phyloP scores from a whole-genome alignment of 2,888 invertebrate species.

The Heliothis peltigera region DNA sequence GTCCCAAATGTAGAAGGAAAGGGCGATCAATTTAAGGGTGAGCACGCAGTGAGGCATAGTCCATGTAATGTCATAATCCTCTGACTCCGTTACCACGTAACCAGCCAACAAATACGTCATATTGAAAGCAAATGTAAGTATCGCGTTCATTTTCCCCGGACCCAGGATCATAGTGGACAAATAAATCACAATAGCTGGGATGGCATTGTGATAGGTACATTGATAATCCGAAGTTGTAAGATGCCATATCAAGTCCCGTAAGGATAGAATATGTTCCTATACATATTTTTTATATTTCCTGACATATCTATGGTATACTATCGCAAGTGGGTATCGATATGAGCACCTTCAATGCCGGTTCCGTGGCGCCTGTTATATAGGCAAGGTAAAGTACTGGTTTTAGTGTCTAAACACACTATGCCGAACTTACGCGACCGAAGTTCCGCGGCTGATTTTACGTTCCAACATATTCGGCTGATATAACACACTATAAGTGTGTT shows the following conservation, averaged over 20 bases:
- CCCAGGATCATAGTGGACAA: conserved; percentile 91
- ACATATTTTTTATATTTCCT: conserved; percentile 68
- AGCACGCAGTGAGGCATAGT: conserved; percentile 99
- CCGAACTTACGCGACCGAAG: too few species aligned
- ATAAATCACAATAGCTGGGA: conserved; percentile 93
- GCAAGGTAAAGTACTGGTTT: conserved; percentile 84
- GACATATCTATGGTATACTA: conserved; percentile 76
- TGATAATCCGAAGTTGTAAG: conserved; percentile 95
- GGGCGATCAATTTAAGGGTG: conserved; percentile 96
- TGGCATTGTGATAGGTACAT: conserved; percentile 94
- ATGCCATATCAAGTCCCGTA: conserved; percentile 93
- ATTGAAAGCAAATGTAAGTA: conserved; percentile 94
- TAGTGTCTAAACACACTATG: too few species aligned
- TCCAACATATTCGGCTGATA: too few species aligned
- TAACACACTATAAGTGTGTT: too few species aligned
- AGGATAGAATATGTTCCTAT: conserved; percentile 94
- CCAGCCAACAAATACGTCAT: conserved; percentile 94
- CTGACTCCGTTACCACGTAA: conserved; percentile 94
- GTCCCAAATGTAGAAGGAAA: conserved; percentile 95
- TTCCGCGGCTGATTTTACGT: too few species aligned
- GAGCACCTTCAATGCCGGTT: conserved; percentile 91
- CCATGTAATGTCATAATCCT: conserved; percentile 98
- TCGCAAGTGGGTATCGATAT: conserved; percentile 89
- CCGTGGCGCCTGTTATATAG: conserved; percentile 88
- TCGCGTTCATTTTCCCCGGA: conserved; percentile 91